Evolutionary conservation across 2,113 vertebrate genomes (phyloP), one percentile per base, ranked within the genome.

Genomic region (Phaethon lepturus): DNA sequence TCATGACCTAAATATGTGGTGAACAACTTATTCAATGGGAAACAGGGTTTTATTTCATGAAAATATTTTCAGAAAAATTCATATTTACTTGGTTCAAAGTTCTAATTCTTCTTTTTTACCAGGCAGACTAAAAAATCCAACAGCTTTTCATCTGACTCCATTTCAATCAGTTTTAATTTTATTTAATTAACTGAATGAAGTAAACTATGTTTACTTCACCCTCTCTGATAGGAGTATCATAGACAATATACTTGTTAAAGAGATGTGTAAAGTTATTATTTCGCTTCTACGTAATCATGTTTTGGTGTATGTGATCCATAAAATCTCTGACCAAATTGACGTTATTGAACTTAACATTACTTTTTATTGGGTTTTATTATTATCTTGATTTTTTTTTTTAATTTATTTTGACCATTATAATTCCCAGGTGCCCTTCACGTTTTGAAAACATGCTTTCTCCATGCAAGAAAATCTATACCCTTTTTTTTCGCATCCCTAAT

Each of bases 371-470:
- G 63, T 42, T 23, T 52, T 25, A 38, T 59, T 71, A 89, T 67
- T 94, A 77, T 56, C 67, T 96, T 62, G 73, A 95, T 72, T 91
- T 93, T 73, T 94, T 59, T 76, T n/a, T n/a, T n/a, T n/a, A 96
- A 89, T 95, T 97, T 96, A 62, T 92, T 95, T 81, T 49, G 40
- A 92, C 90, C 47, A 40, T 77, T 82, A 92, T 7, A 7, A 94
- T 93, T 98, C 96, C 95, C 86, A 96, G 69, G 78, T 95, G 25
- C 72, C 52, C 69, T 85, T 95, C 64, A 60, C 15, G 17, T 88
- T 95, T 95, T 95, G 66, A 94, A 96, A 97, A 93, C 92, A 63
- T 31, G 2, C 44, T 88, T 92, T 88, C 86, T 93, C 82, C 71
- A 63, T 50, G 90, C 86, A 96, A 95, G 59, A 83, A 96, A 95